Evolutionary conservation across 1,140 invertebrate genomes (phyloP), one percentile per base, ranked within the genome.

Genomic region (Pachypsylla venusta): DNA sequence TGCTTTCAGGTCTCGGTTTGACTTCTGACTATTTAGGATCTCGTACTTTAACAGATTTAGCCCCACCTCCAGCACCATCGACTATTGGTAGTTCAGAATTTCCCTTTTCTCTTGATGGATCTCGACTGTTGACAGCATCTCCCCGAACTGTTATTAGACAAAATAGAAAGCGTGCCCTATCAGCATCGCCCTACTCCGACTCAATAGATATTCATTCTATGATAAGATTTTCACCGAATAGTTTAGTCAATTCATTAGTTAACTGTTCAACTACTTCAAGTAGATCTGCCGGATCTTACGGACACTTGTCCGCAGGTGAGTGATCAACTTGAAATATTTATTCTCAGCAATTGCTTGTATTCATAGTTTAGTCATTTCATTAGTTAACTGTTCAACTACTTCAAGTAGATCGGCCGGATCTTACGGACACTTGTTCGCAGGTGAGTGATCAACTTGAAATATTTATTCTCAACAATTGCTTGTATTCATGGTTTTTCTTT

Each of bases 141-240:
- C 42, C 42, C 42, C 42, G 42, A n/a, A 19, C 42, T 22, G n/a
- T 19, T n/a, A n/a, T 48, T 22, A 48, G 22, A 48, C 42, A 48
- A 25, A 85, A 84, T 67, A 80, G 92, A 25, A 98, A 97, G 69
- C 76, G 93, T 53, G 91, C 93, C 0, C 75, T 95, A 0, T 95
- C 92, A 53, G 90, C 89, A 70, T 96, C 92, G 13, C 92, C 93
- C 0, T 93, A 95, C 66, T 92, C 91, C 0, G 92, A 96, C 70
- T 89, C 88, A 12, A 48, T 48, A 4, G 92, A 96, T 70, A 84
- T 98, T 65, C 91, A 90, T 67, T 93, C 91, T 54, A 87, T 96
- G 77, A 95, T 97, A 64, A 80, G 93, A 61, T 91, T 93, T 65
- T 96, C 92, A 13, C 93, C 93, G 0, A 94, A 92, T 64, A 94